Evolutionary conservation across 2,113 vertebrate genomes (phyloP).

Genomic region (Pterocles gutturalis): DNA sequence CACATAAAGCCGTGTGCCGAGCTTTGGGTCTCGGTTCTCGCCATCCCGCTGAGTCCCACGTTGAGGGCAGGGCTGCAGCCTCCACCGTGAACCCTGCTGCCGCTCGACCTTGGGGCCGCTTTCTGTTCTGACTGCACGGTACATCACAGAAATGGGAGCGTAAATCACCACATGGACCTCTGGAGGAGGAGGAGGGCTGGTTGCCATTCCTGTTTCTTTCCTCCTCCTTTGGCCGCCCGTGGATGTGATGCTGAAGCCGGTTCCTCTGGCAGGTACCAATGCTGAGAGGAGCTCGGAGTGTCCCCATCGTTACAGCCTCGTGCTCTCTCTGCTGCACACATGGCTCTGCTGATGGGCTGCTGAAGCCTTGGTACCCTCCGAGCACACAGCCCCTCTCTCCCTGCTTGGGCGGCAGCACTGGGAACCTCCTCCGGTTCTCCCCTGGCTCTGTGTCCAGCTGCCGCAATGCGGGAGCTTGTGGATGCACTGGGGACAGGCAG

Average conservation of each 20-base stretch:
- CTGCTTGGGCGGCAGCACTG: too few relatives aligned
- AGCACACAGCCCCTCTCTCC: neutral
- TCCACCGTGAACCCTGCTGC: rapidly evolving
- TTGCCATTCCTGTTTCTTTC: neutral
- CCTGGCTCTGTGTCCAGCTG: neutral
- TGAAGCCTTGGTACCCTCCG: neutral
- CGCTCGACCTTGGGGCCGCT: neutral
- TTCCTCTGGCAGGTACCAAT: neutral
- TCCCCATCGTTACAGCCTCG: neutral
- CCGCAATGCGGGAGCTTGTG: neutral
- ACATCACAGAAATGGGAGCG: neutral
- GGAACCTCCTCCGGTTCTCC: neutral
- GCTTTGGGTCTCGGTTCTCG: rapidly evolving
- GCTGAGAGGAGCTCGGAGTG: too few relatives aligned
- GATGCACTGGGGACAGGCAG: rapidly evolving
- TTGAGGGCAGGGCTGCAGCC: neutral
- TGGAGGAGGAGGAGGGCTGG: neutral
- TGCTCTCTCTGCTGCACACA: neutral
- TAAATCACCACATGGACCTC: neutral
- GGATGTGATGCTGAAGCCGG: rapidly evolving
- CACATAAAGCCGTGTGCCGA: rapidly evolving
- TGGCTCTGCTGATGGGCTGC: neutral
- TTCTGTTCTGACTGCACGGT: neutral
- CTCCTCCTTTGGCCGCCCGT: neutral
- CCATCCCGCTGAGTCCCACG: rapidly evolving